phyloP scores from a whole-genome alignment of 2,113 vertebrate genomes.

The Circaetus gallicus region DNA sequence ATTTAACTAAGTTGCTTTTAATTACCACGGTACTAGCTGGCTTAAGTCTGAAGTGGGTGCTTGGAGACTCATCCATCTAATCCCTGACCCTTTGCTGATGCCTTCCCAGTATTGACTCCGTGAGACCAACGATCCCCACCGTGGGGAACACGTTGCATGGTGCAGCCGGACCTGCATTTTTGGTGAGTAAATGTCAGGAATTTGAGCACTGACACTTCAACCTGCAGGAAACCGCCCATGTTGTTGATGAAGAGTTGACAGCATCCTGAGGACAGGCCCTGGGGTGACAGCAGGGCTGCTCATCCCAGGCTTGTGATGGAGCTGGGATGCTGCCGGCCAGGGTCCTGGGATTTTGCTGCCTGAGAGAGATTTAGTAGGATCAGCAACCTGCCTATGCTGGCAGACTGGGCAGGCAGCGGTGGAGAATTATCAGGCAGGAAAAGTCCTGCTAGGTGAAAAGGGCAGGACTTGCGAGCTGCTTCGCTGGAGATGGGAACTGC shows the following conservation, averaged over 20 bases:
- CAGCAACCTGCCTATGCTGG: too few relatives aligned
- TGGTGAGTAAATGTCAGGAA: not conserved
- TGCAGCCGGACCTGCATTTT: not conserved
- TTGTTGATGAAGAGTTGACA: too few relatives aligned
- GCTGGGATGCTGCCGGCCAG: not conserved
- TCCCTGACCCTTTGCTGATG: not conserved
- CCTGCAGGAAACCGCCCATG: not conserved
- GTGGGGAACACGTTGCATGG: rapidly evolving
- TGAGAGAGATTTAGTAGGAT: not conserved
- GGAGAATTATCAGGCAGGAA: not conserved
- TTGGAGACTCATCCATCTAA: not conserved
- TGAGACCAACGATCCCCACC: not conserved
- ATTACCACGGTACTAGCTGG: not conserved
- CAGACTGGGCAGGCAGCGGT: not conserved
- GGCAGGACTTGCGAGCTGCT: not conserved
- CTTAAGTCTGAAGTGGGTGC: not conserved
- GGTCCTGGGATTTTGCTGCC: not conserved
- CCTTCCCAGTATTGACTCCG: rapidly evolving
- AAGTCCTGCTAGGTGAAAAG: not conserved
- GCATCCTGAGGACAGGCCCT: not conserved
- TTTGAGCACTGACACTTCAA: not conserved
- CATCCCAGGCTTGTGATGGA: not conserved
- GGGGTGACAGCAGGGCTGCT: too few relatives aligned
- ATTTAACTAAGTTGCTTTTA: not conserved
- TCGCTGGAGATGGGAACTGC: not conserved